Evolutionary conservation across 35 echinoderm and acorn worm species (phyloP).

Genomic region (Strongylocentrotus purpuratus): DNA sequence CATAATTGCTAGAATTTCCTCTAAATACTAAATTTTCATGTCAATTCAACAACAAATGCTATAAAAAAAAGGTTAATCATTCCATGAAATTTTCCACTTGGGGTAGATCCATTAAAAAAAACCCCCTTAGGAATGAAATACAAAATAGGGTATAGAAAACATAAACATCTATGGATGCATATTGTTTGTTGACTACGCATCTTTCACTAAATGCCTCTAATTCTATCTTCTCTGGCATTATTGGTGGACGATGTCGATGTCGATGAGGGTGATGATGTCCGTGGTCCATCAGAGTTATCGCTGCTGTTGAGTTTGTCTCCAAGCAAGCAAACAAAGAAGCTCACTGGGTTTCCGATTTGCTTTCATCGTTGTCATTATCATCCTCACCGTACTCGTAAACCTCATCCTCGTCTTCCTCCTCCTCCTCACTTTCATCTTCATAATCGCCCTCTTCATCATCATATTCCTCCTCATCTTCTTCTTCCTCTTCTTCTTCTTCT

Average conservation of each 20-base stretch:
- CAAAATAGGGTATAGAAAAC: not conserved
- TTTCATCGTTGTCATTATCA: not conserved
- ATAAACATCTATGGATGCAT: not conserved
- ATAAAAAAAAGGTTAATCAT: not conserved
- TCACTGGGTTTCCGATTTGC: not conserved
- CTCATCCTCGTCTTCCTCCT: no score
- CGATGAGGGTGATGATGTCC: not conserved
- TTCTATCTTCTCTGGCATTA: not conserved
- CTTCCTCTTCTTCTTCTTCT: slow-evolving; percentile 9
- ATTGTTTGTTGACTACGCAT: not conserved
- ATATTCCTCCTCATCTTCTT: not conserved
- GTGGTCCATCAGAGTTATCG: not conserved
- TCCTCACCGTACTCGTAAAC: no score
- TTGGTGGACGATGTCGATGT: not conserved
- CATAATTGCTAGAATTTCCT: no score
- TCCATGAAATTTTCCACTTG: not conserved
- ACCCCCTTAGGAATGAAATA: no score
- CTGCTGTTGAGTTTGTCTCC: not conserved
- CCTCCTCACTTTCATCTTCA: no score
- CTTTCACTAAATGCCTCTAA: not conserved
- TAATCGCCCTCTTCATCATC: not conserved
- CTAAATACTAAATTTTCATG: no score
- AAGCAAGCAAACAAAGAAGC: not conserved
- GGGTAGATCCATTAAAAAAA: not conserved
- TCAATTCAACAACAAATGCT: no score